Evolutionary conservation across 2,888 invertebrate species (phyloP).

Genomic region (Rhagophthalmus giganteus): DNA sequence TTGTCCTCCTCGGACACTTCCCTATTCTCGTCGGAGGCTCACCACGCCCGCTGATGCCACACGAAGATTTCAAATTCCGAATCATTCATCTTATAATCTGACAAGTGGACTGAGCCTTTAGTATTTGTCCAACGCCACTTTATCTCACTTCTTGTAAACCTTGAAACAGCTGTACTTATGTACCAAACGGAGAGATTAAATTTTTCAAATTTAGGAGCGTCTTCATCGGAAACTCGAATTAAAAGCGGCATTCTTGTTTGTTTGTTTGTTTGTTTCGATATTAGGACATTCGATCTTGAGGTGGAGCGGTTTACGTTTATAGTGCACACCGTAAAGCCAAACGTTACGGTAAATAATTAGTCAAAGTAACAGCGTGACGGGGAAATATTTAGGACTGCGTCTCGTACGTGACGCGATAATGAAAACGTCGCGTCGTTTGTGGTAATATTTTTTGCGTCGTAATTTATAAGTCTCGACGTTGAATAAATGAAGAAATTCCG

Average conservation of each 20-base stretch:
- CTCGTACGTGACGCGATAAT: too few relatives aligned
- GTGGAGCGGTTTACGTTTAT: too few relatives aligned
- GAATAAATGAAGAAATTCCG: too few relatives aligned
- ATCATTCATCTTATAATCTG: constrained; percentile 62
- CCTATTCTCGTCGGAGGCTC: constrained; percentile 27
- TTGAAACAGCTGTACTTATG: constrained; percentile 33
- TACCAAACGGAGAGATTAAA: constrained; percentile 24
- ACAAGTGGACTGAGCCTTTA: constrained; percentile 52
- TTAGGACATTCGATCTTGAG: too few relatives aligned
- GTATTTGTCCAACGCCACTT: constrained; percentile 34
- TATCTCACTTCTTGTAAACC: constrained; percentile 32
- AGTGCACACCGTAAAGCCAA: too few relatives aligned
- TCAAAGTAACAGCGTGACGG: too few relatives aligned
- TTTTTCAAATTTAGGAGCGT: constrained; percentile 29
- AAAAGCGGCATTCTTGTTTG: constrained; percentile 3
- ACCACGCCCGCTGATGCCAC: constrained; percentile 40
- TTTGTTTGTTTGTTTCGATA: too few relatives aligned
- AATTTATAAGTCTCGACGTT: too few relatives aligned
- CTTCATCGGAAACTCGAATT: constrained; percentile 11
- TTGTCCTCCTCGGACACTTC: constrained; percentile 20
- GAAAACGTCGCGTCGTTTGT: too few relatives aligned
- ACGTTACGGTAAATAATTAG: too few relatives aligned
- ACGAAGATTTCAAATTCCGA: constrained; percentile 53
- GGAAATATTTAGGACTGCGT: too few relatives aligned
- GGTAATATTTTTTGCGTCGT: too few relatives aligned